Evolutionary conservation across 2,797 vertebrate species (phyloP).

Genomic region (Pipistrellus pygmaeus): DNA sequence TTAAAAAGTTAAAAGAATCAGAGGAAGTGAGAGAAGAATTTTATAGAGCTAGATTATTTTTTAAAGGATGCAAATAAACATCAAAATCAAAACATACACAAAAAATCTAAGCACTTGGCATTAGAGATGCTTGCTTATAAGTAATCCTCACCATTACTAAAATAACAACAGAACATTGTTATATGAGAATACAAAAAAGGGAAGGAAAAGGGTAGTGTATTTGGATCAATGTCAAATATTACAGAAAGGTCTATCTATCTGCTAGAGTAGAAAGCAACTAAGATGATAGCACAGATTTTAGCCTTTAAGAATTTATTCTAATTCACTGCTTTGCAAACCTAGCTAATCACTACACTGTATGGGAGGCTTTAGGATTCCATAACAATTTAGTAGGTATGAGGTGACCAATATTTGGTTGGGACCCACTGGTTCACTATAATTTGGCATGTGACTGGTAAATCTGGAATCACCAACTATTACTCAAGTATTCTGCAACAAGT

Average conservation of each 20-base stretch:
- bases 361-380: neutral
- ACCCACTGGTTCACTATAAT: neutral
- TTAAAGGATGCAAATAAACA: neutral
- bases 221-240: neutral
- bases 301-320: neutral
- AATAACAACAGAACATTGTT: neutral
- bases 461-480: constrained; percentile 6
- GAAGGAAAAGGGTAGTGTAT: neutral
- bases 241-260: neutral
- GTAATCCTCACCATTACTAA: neutral
- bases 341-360: neutral
- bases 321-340: neutral
- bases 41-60: neutral
- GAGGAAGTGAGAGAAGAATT: neutral
- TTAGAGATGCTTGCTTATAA: neutral
- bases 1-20: neutral
- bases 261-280: constrained; percentile 1
- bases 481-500: constrained; percentile 15
- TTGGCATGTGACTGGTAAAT: neutral
- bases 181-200: neutral
- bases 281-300: neutral
- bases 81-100: neutral
- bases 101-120: neutral
- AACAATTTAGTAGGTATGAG: neutral
- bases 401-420: neutral